Conservation (phyloP, 2,888 invertebrate genomes). For the Drosophila kuntzei region DNA sequence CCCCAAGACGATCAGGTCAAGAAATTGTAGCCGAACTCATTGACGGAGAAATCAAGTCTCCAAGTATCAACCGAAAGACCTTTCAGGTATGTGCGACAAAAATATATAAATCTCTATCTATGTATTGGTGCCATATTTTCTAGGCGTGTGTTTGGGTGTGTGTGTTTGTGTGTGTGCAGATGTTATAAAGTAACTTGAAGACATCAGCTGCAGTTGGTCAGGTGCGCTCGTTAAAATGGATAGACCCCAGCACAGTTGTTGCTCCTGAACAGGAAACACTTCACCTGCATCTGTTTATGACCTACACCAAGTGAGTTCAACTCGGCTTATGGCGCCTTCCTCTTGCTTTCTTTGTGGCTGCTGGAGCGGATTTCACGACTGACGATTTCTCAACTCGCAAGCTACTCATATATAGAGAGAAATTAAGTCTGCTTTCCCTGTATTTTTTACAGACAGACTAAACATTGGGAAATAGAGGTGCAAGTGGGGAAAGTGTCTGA, state of each 20-base stretch:
- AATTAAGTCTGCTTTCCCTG: background rate
- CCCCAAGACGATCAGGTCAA: constrained; percentile 52
- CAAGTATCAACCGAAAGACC: constrained; percentile 58
- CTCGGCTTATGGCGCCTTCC: constrained; percentile 9
- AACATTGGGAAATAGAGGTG: too few relatives aligned
- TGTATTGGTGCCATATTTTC: constrained; percentile 9
- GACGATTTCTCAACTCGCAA: constrained; percentile 6
- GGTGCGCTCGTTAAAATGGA: constrained; percentile 65
- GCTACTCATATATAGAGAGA: background rate
- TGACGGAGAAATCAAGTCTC: constrained; percentile 45
- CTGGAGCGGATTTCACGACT: constrained; percentile 31
- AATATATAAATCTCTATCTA: constrained; percentile 55
- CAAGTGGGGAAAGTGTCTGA: constrained; percentile 3
- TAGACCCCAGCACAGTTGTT: constrained; percentile 41
- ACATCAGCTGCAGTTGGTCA: constrained; percentile 75
- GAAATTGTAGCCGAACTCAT: constrained; percentile 32
- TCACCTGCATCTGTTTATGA: constrained; percentile 76
- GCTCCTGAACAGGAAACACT: constrained; percentile 38
- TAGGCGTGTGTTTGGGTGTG: constrained; percentile 23
- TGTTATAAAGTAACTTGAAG: constrained; percentile 59
- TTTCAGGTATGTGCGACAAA: constrained; percentile 55
- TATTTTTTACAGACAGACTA: background rate
- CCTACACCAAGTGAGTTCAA: constrained; percentile 73
- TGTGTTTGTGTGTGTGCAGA: constrained; percentile 27
- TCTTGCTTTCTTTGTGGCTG: constrained; percentile 22